Percentiles rank a stretch among this genome's conserved stretches.
These are phyloP conservation scores for Epirrita christyi DNA, from an alignment of 2,888 invertebrate species.

Conservation along the genomic window DNA sequence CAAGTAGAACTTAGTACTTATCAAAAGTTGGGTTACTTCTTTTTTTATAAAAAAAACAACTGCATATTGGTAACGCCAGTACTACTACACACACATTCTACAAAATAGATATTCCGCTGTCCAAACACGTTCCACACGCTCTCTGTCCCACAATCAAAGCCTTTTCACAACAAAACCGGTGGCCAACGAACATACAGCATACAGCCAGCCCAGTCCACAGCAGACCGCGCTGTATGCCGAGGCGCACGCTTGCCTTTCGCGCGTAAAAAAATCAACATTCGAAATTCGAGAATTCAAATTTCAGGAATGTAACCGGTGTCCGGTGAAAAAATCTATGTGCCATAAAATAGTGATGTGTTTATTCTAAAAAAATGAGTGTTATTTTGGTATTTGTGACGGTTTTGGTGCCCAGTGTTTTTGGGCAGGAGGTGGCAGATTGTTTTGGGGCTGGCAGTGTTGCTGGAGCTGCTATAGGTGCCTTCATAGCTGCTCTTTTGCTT, in stretches of 20 bases:
- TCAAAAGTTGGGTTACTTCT: no score
- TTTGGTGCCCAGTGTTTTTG: slow-evolving; percentile 75
- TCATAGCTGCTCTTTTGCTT: slow-evolving; percentile 86
- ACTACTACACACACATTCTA: slow-evolving; percentile 3
- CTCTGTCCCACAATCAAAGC: slow-evolving; percentile 75
- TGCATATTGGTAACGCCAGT: no score
- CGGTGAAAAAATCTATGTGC: slow-evolving; percentile 66
- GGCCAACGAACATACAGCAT: slow-evolving; percentile 34
- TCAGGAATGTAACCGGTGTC: slow-evolving; percentile 74
- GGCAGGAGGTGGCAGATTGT: slow-evolving; percentile 80
- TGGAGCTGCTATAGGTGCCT: slow-evolving; percentile 89
- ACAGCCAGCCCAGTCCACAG: slow-evolving; percentile 53
- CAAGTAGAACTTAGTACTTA: no score
- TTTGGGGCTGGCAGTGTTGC: slow-evolving; percentile 89
- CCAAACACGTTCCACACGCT: slow-evolving; percentile 77
- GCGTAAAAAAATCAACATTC: slow-evolving; percentile 60
- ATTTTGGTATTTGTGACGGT: slow-evolving; percentile 73
- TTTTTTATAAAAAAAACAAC: no score
- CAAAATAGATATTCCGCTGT: slow-evolving; percentile 41
- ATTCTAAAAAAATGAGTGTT: slow-evolving; percentile 75
- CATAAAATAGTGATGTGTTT: slow-evolving; percentile 72
- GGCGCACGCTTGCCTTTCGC: slow-evolving; percentile 60
- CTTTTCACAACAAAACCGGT: slow-evolving; percentile 59
- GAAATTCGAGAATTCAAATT: slow-evolving; percentile 61
- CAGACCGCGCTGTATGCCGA: slow-evolving; percentile 72